phyloP scores from a whole-genome alignment of 2,888 invertebrate genomes.

The Trileptium ribeirensis region DNA sequence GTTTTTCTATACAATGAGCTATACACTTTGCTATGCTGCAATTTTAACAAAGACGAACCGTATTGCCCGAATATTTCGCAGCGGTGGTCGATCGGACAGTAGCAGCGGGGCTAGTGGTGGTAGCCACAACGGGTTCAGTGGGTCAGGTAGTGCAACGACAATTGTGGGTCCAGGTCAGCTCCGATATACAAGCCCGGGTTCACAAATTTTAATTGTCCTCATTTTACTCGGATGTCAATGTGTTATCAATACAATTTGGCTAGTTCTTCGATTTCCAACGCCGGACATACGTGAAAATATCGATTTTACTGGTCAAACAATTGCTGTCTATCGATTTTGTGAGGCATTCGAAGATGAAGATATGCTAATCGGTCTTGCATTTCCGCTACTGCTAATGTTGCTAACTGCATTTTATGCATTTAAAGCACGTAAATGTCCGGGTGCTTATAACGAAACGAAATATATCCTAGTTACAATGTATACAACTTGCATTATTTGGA shows the following conservation, averaged over 20 bases:
- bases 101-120: background rate
- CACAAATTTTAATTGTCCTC: conserved; percentile 59
- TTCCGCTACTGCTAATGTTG: conserved; percentile 66
- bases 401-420: conserved; percentile 69
- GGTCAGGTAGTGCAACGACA: background rate
- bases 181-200: conserved; percentile 65
- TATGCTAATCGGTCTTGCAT: conserved; percentile 62
- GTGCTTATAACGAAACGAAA: conserved; percentile 70
- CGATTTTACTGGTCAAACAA: conserved; percentile 53
- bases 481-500: conserved; percentile 69
- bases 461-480: conserved; percentile 73
- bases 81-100: background rate
- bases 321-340: conserved; percentile 59
- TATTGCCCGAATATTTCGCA: conserved; percentile 62
- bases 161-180: conserved; percentile 55
- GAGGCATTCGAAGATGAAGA: conserved; percentile 64
- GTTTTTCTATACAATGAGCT: conserved; percentile 63
- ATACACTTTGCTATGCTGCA: conserved; percentile 66
- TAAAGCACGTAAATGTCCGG: conserved; percentile 65
- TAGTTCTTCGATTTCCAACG: conserved; percentile 62
- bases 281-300: conserved; percentile 10
- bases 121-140: background rate
- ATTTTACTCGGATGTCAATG: conserved; percentile 34
- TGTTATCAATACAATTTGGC: conserved; percentile 56
- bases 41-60: conserved; percentile 66